Evolutionary conservation across 2,888 invertebrate genomes (phyloP), one percentile per base, ranked within the genome.

Genomic region (Limnephilus lunatus): DNA sequence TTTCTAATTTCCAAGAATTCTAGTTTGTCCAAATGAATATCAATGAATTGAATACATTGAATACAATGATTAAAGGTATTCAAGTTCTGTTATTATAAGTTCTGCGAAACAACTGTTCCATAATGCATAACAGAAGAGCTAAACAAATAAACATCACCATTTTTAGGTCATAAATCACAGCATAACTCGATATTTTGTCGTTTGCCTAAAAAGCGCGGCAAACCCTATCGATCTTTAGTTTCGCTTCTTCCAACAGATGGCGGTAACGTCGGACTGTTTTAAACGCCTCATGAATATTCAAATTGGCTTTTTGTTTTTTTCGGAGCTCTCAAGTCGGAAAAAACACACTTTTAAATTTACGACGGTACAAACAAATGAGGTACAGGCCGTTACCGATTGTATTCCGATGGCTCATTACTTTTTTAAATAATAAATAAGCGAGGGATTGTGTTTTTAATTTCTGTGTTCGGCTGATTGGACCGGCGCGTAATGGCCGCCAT

Each of bases 211-310:
- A 88, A 88, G 68, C 32, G 68, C 53, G 88, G 88, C 88, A 68
- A 68, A 68, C 88, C 53, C 68, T 32, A 68, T 53, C 88, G 31
- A 68, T 31, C 88, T 14, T 31, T 32, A 30, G 80, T 39, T 88
- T 32, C 80, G 32, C 30, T 31, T 39, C 80, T 25, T 19, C 80
- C 88, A 80, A 39, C 88, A 88, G 88, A 88, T 88, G 88, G 88
- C 88, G 80, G 88, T 30, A 19, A 25, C 80, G n/a, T 12, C 80
- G 30, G 68, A 88, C 80, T 35, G 30, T 89, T 89, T 89, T 89
- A 85, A 91, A 68, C 83, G 85, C 48, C 80, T 92, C 91, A 93
- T 93, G 93, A 93, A 93, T 93, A 93, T 93, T 93, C 91, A 92
- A 92, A 93, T 93, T 92, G 92, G 85, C 90, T 92, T 92, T 93